phyloP scores from a whole-genome alignment of 2,113 vertebrate genomes.

The Oncorhynchus tshawytscha region DNA sequence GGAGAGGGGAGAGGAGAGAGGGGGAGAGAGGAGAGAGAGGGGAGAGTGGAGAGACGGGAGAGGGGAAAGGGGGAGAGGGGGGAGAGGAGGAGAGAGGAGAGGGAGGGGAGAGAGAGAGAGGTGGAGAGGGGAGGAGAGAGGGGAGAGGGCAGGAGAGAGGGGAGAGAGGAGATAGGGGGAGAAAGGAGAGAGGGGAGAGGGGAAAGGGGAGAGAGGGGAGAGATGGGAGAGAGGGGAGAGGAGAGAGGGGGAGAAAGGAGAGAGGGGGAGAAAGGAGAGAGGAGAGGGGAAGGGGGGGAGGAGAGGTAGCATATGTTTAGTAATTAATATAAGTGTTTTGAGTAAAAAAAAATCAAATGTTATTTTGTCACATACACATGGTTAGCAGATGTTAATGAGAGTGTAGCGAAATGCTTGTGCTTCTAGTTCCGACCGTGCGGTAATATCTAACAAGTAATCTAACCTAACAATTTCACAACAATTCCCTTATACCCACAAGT shows the following conservation, averaged over 20 bases:
- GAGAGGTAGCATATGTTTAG: not conserved
- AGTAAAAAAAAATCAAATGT: no score
- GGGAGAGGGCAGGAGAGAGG: no score
- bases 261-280: not conserved
- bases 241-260: no score
- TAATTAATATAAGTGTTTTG: not conserved
- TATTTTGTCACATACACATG: no score
- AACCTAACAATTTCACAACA: no score
- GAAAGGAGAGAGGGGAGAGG: not conserved
- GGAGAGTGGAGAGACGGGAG: not conserved
- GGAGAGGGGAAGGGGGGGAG: not conserved
- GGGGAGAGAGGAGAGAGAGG: not conserved
- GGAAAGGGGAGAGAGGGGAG: no score
- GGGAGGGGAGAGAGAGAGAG: not conserved
- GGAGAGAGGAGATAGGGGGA: not conserved
- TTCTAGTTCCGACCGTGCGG: no score
- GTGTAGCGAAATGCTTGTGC: no score
- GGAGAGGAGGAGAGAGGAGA: no score
- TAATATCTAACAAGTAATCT: no score
- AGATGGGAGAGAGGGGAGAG: not conserved
- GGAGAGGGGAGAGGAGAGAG: not conserved
- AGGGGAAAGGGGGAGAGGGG: accelerated
- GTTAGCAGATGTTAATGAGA: no score
- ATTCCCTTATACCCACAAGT: no score
- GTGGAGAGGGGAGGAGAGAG: not conserved